These are phyloP conservation scores for Anas platyrhynchos DNA, from an alignment of 2,113 vertebrate genomes.

Conservation along the genomic window DNA sequence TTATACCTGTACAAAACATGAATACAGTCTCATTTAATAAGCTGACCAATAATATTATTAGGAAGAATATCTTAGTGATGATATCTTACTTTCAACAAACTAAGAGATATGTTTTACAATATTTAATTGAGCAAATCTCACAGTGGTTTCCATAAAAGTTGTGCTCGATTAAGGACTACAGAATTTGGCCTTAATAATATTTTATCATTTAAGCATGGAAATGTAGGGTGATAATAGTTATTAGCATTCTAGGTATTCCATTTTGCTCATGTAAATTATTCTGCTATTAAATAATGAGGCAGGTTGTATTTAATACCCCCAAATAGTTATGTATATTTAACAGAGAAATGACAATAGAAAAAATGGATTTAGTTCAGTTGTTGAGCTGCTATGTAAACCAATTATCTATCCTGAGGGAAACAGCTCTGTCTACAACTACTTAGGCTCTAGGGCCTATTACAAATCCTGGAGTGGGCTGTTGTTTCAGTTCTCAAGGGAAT, in stretches of 20 bases:
- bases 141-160: conserved; percentile 39
- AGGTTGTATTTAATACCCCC: conserved; percentile 74
- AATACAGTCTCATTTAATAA: conserved; percentile 58
- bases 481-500: conserved; percentile 84
- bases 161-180: conserved; percentile 59
- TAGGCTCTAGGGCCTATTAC: conserved; percentile 87
- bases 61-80: conserved; percentile 57
- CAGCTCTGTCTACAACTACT: conserved; percentile 83
- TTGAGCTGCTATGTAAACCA: conserved; percentile 86
- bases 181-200: conserved; percentile 67
- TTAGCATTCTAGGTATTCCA: conserved; percentile 76
- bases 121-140: conserved; percentile 61
- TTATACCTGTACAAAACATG: conserved; percentile 38
- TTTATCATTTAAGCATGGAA: conserved; percentile 75
- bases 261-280: conserved; percentile 74
- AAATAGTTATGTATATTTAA: conserved; percentile 82
- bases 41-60: conserved; percentile 60
- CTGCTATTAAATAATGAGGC: conserved; percentile 73
- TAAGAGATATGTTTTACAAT: conserved; percentile 48
- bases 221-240: conserved; percentile 60
- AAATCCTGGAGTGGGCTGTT: conserved; percentile 84
- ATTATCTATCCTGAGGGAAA: conserved; percentile 86
- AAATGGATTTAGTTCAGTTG: conserved; percentile 81
- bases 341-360: conserved; percentile 77
- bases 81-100: conserved; percentile 67